Conservation (phyloP, 2,113 vertebrate genomes). For the Calidris pygmaea region DNA sequence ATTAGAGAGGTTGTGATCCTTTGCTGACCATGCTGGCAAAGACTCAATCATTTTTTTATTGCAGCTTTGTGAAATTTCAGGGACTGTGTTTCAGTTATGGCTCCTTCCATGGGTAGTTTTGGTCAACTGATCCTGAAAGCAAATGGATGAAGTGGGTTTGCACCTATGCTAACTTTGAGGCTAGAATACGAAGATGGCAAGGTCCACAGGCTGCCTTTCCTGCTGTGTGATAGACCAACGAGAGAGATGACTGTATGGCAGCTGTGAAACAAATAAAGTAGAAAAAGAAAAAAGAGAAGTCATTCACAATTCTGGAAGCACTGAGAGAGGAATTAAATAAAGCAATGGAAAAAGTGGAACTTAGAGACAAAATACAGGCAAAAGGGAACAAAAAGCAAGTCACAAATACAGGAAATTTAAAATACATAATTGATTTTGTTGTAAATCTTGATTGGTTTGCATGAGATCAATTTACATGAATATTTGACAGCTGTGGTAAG, state of each 20-base stretch:
- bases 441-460: background rate
- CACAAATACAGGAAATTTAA: background rate
- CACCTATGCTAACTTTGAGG: background rate
- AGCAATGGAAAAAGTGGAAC: background rate
- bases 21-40: background rate
- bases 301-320: background rate
- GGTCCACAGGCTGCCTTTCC: background rate
- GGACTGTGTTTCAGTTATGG: background rate
- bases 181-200: background rate
- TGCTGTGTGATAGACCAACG: background rate
- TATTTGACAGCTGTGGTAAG: background rate
- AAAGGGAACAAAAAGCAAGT: background rate
- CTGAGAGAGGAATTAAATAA: background rate
- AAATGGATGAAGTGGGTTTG: background rate
- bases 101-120: background rate
- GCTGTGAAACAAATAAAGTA: background rate
- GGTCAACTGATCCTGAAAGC: background rate
- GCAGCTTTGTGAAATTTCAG: background rate
- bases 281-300: background rate
- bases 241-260: background rate
- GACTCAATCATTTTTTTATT: background rate
- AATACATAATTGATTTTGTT: background rate
- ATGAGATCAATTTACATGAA: background rate
- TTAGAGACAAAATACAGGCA: background rate
- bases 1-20: background rate